Evolutionary conservation across 2,113 vertebrate genomes (phyloP), one percentile per base, ranked within the genome.

Genomic region (Paradoxurus hermaphroditus): DNA sequence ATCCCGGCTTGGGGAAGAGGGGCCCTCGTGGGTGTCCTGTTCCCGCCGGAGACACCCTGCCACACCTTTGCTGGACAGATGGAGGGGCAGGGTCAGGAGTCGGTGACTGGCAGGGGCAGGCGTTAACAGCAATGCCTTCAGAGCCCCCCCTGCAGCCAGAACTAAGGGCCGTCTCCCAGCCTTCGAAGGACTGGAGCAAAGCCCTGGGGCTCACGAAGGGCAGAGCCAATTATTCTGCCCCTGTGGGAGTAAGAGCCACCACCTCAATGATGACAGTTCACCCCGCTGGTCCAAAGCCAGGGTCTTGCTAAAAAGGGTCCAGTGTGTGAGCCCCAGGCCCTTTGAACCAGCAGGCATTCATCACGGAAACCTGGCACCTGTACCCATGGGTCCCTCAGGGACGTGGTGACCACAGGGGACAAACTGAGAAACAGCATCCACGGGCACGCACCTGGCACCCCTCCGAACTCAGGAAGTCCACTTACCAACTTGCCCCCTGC

Each of bases 81-180:
- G 23, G 51, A 4, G 7, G 16, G 77, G 53, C 90, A 39, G 23
- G 53, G 27, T 91, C 53, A 73, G 34, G 70, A 73, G 13, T 9
- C 34, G 78, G 2, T 3, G 3, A 2, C 23, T 13, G 3, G 7
- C 3, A n/a, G 8, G 36, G 8, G 10, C 8, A 4, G 5, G 44
- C 5, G 3, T 19, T 4, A 1, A 16, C 4, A 34, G 21, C 51
- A 41, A 21, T 7, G 67, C 34, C 46, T 86, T 59, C 53, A 41
- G 27, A 87, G 46, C 63, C 25, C 7, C 46, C n/a, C n/a, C n/a
- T n/a, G n/a, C n/a, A n/a, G n/a, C 29, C 46, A 31, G 34, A 51
- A 82, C 62, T 27, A 23, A 87, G 27, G 12, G 46, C 85, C 16
- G n/a, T 3, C 9, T n/a, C 70, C 15, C 19, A 41, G 27, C 0